Conservation (phyloP, 30 jellyfish, hydroid and myxozoan species). For the Aurelia aurita region DNA sequence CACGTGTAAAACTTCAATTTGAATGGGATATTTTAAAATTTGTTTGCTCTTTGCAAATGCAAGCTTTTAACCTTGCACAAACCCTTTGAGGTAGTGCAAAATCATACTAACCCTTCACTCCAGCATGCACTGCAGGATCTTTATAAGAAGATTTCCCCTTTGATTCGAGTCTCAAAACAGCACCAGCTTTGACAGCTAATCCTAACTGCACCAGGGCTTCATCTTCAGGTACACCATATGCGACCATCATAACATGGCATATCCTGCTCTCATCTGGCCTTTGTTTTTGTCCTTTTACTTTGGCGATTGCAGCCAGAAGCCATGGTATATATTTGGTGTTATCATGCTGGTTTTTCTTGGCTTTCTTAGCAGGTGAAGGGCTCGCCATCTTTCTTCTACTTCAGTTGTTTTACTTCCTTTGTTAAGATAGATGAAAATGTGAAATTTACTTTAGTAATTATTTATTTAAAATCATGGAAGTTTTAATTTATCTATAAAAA, state of each 20-base stretch:
- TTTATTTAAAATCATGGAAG: too few relatives aligned
- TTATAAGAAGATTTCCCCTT: slow-evolving; percentile 91
- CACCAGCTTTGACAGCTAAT: slow-evolving; percentile 82
- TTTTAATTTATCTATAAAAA: background rate
- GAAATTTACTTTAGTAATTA: too few relatives aligned
- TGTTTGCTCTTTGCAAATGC: too few relatives aligned
- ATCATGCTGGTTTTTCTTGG: slow-evolving; percentile 36
- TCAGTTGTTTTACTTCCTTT: too few relatives aligned
- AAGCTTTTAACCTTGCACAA: too few relatives aligned
- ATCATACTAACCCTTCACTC: slow-evolving; percentile 46
- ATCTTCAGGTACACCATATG: slow-evolving; percentile 89
- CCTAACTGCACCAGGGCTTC: slow-evolving; percentile 88
- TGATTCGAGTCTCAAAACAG: slow-evolving; percentile 71
- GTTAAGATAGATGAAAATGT: too few relatives aligned
- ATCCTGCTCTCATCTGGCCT: slow-evolving; percentile 95
- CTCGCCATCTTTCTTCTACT: slow-evolving; percentile 52
- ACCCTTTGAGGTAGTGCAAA: too few relatives aligned
- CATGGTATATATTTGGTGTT: slow-evolving; percentile 73
- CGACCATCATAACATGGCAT: slow-evolving; percentile 78
- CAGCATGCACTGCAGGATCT: slow-evolving; percentile 81
- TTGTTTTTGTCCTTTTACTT: slow-evolving; percentile 96
- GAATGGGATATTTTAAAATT: too few relatives aligned
- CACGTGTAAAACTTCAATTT: too few relatives aligned
- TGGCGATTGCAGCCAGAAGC: slow-evolving; percentile 96
- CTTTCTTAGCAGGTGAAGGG: slow-evolving; percentile 73